Evolutionary conservation across 2,797 vertebrate genomes (phyloP), one percentile per base, ranked within the genome.

Genomic region (Ambastaia sidthimunki): DNA sequence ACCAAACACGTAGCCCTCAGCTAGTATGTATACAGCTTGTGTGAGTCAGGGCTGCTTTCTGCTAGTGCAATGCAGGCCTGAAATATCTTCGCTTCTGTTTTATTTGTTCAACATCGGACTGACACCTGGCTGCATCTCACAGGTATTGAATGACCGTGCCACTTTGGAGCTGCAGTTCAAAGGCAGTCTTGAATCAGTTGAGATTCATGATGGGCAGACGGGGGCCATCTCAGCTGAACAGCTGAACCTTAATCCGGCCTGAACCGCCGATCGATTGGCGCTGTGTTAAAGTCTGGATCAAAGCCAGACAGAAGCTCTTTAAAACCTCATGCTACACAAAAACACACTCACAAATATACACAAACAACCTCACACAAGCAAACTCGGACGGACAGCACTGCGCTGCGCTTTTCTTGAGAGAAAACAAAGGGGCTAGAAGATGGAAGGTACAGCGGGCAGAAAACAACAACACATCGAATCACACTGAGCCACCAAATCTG

Each of bases 201-300:
- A 67, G 77, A 69, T 73, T 76, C 76, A 86, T 77, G 85, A 91
- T 79, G 86, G 84, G 84, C 67, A 89, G 86, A 88, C 85, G 84
- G 80, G 7, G 68, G 82, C 82, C 55, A 76, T 79, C 77, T 83
- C 73, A 25, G 76, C 69, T 84, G 67, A 82, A 77, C 69, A 75
- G 74, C 41, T 55, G 37, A 83, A 80, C 67, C 66, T 19, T 78
- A 83, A 85, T 88, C 83, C 80, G 63, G 72, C 80, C 82, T 86
- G 82, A 87, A 85, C 21, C 80, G 82, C 80, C 82, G 74, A 83
- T 86, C 84, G 71, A 85, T 87, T 50, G 63, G 55, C 15, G 72
- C 67, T 21, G 57, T 71, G 78, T 79, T 70, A 60, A 82, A 80
- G 62, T 63, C 78, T 69, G 74, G 78, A 82, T 83, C 74, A 86